These are phyloP conservation scores for Paramisgurnus dabryanus DNA, from an alignment of 2,113 vertebrate genomes.

Conservation along the genomic window DNA sequence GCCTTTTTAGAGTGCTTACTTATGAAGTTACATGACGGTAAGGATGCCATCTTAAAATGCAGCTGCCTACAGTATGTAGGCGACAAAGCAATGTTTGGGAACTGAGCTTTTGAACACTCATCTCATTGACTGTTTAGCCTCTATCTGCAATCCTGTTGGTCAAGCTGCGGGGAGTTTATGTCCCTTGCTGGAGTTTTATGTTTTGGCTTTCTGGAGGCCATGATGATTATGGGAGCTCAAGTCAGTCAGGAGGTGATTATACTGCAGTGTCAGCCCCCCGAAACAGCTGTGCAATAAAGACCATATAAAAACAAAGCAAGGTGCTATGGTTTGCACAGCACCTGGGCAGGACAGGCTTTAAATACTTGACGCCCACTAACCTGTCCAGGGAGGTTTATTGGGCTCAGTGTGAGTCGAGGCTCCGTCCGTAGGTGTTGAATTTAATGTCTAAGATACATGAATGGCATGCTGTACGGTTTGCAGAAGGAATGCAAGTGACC, in stretches of 20 bases:
- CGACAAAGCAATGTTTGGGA: neutral
- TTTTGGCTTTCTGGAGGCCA: conserved; percentile 52
- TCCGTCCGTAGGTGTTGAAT: neutral
- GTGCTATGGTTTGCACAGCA: conserved; percentile 64
- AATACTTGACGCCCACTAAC: conserved; percentile 65
- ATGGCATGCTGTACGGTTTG: neutral
- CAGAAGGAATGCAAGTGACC: neutral
- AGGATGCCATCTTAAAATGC: too few relatives aligned
- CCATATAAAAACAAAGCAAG: conserved; percentile 71
- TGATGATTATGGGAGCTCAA: conserved; percentile 67
- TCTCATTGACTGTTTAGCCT: conserved; percentile 35
- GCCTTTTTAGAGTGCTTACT: too few relatives aligned
- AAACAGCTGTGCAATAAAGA: conserved; percentile 76
- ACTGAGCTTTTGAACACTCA: neutral
- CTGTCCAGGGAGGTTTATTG: conserved; percentile 39
- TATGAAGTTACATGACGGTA: too few relatives aligned
- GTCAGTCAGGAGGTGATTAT: conserved; percentile 64
- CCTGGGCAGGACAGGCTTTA: conserved; percentile 74
- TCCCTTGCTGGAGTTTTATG: conserved; percentile 51
- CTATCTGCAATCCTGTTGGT: conserved; percentile 17
- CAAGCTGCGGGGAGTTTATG: conserved; percentile 40
- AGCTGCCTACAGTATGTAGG: neutral
- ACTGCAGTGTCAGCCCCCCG: conserved; percentile 57
- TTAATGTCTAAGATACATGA: neutral
- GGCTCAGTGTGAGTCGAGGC: neutral